Conservation (phyloP, 2,113 vertebrate species). For the Microtus ochrogaster region DNA sequence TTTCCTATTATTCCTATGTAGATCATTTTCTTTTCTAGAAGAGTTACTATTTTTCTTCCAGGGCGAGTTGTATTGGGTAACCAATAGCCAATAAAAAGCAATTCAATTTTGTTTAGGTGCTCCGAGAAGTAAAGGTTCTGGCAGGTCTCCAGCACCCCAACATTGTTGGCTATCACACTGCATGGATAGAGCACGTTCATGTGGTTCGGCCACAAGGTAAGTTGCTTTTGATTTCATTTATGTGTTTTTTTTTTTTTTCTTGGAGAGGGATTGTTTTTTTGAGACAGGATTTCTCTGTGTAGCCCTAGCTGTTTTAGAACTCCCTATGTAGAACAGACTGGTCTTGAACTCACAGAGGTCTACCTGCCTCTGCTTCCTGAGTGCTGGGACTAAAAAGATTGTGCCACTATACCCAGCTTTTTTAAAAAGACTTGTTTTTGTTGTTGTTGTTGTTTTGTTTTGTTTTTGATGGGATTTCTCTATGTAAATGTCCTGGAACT, state of each 20-base stretch:
- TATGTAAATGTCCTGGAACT: no score
- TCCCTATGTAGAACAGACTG: background rate
- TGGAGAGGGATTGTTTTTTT: background rate
- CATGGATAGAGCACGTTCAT: conserved; percentile 98
- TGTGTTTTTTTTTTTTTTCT: no score
- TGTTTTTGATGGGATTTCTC: no score
- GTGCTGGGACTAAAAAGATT: background rate
- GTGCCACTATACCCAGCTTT: background rate
- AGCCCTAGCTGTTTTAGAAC: background rate
- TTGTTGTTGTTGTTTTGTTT: no score
- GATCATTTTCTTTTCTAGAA: background rate
- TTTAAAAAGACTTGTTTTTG: background rate
- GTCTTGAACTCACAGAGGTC: background rate
- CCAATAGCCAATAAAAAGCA: background rate
- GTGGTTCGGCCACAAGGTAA: conserved; percentile 80
- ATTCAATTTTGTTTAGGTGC: conserved; percentile 87
- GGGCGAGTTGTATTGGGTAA: background rate
- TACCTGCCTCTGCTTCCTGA: background rate
- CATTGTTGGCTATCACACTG: conserved; percentile 97
- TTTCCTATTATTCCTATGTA: background rate
- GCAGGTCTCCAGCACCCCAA: conserved; percentile 94
- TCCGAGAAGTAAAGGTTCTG: conserved; percentile 96
- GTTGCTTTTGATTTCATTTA: background rate
- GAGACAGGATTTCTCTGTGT: background rate
- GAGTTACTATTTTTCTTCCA: conserved; percentile 15